Evolutionary conservation across 2,888 invertebrate species (phyloP), one percentile per base, ranked within the genome.

Genomic region (Pasiphila rectangulata): DNA sequence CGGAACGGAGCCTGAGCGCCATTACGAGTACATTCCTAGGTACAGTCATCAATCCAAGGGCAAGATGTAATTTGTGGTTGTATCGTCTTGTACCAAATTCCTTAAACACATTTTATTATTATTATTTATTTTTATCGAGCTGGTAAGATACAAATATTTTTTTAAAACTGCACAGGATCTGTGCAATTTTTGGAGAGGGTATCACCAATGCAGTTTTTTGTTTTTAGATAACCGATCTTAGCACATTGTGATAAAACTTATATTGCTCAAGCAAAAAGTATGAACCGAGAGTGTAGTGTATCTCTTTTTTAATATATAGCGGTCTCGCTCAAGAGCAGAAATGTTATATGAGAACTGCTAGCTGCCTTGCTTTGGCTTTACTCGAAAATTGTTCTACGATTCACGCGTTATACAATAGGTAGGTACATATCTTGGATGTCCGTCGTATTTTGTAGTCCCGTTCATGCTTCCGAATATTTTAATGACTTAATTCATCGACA

Each of bases 181-280:
- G 46, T 53, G 48, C 46, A 49, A 21, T 46, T 45, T 32, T 42
- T 5, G 0, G 1, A 3, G 10, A 29, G 20, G 30, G 56, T 30
- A 51, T 24, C 32, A 51, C 29, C 16, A 1, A 37, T 50, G 38
- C 39, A 49, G 13, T 44, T 49, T 39, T 10, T 0, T 12, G 2
- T 7, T 16, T 5, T n/a, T 9, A 1, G 1, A 39, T 35, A 16
- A 15, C 15, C 15, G 2, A 16, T 15, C 17, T 35, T 29, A 13
- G 7, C 1, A 0, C 0, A 0, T 0, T 7, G 0, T 0, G 0
- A 3, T 34, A 43, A 10, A 15, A 43, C 35, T 6, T 10, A 23
- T 16, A 23, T 39, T 39, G 17, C 5, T 7, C n/a, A 10, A 10
- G 17, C 17, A 17, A 10, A 10, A 17, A 2, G 6, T n/a, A 15